phyloP scores from a whole-genome alignment of 2,797 vertebrate species.

The Gymnoscopelus microlampas region DNA sequence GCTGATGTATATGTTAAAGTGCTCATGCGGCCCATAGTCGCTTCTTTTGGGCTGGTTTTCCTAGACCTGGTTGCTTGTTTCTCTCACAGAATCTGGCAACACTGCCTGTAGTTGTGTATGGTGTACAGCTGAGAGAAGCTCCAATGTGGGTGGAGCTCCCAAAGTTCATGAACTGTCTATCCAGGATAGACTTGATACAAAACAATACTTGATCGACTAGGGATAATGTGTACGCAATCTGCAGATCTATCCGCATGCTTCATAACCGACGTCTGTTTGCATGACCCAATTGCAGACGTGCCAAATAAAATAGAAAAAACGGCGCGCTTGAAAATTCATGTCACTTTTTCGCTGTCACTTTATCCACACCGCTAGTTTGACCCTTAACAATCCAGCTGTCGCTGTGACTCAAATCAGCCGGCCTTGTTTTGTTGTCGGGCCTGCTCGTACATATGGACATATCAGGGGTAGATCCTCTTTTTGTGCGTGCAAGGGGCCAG shows the following conservation, averaged over 20 bases:
- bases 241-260: no score
- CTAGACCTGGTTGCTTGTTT: no score
- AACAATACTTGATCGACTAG: slow-evolving; percentile 1
- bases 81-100: no score
- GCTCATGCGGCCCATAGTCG: no score
- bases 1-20: no score
- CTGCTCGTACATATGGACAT: slow-evolving; percentile 70
- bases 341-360: slow-evolving; percentile 20
- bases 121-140: no score
- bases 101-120: neutral
- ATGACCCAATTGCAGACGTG: neutral
- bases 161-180: slow-evolving; percentile 53
- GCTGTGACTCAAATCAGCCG: slow-evolving; percentile 56
- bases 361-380: slow-evolving; percentile 40
- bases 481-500: slow-evolving; percentile 41
- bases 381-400: slow-evolving; percentile 48
- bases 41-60: no score
- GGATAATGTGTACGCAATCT: no score
- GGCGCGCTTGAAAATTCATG: neutral
- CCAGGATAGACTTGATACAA: slow-evolving; percentile 51
- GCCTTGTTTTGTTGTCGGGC: slow-evolving; percentile 67
- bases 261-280: no score
- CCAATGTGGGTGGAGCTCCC: no score
- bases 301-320: neutral
- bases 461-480: slow-evolving; percentile 60